Evolutionary conservation across 2,888 invertebrate species (phyloP), one percentile per base, ranked within the genome.

Genomic region (Agriopis marginaria): DNA sequence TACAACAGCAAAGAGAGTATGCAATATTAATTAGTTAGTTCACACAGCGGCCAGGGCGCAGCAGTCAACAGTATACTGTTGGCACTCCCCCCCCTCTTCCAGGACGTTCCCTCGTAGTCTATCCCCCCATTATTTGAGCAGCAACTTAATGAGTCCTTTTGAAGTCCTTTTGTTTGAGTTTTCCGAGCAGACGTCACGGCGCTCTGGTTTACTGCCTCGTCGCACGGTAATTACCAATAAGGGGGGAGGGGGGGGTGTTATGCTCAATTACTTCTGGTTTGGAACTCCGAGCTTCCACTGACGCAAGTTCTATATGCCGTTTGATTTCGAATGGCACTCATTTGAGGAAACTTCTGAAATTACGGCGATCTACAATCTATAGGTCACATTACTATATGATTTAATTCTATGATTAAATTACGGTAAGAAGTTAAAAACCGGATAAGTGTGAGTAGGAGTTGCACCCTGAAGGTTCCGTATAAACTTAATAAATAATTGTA

Each of bases 131-230:
- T 89, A 86, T 89, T 89, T 86, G 86, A 87, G 83, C 76, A 84
- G 81, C 79, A 82, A 86, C 86, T 86, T 89, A 88, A 89, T 87
- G 87, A 89, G 85, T 82, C 86, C 86, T 87, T 86, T 89, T 87
- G 87, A 88, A 83, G 86, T 82, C 80, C 86, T 85, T 88, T 89
- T 89, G 88, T 89, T 89, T 88, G 86, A 88, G 86, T 87, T 89
- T 83, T 82, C 79, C 76, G 75, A 82, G 80, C 80, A 84, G 86
- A 83, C 85, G 83, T 85, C 81, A 81, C 82, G 81, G 79, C 79
- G 79, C 79, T 67, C 75, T 69, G 56, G 63, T 62, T 68, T 61
- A 55, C 63, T 63, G 73, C 73, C 77, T 73, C 81, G 80, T 79
- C 79, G 79, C 82, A 73, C 79, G 80, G 81, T 88, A 84, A 86